These are phyloP conservation scores for Rhea pennata DNA, from an alignment of 2,113 vertebrate genomes.

Conservation along the genomic window DNA sequence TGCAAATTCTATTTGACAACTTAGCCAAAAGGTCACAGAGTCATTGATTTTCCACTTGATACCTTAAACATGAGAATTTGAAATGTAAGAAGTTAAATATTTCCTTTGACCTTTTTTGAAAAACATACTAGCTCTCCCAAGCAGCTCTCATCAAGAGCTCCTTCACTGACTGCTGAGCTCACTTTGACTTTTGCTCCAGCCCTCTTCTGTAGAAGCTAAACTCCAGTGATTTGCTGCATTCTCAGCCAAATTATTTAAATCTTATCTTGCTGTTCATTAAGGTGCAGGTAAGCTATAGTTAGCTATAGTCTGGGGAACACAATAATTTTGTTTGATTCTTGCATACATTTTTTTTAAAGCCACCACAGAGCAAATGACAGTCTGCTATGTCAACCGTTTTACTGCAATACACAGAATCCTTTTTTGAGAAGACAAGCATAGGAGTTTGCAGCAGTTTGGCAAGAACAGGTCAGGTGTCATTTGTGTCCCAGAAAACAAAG, in stretches of 20 bases:
- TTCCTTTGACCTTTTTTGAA: background rate
- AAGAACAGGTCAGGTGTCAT: background rate
- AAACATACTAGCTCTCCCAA: background rate
- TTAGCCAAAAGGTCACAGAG: slow-evolving; percentile 21
- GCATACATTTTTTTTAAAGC: background rate
- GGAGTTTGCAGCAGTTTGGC: background rate
- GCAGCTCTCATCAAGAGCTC: background rate
- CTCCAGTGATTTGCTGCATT: background rate
- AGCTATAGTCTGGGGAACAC: background rate
- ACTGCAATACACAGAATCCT: background rate
- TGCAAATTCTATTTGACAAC: background rate
- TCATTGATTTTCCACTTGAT: background rate
- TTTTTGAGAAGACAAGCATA: background rate
- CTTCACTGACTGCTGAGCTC: background rate
- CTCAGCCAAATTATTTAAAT: background rate
- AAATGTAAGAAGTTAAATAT: background rate
- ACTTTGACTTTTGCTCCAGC: background rate
- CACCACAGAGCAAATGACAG: background rate
- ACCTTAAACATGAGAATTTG: background rate
- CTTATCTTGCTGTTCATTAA: background rate
- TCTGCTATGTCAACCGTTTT: background rate
- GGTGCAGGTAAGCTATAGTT: background rate
- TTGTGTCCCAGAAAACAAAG: background rate
- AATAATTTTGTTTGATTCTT: background rate
- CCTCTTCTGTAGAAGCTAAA: background rate